Percentiles rank a stretch among this genome's conserved stretches.
Conservation (phyloP, 2,888 invertebrate genomes). For the Drosophila merina region DNA sequence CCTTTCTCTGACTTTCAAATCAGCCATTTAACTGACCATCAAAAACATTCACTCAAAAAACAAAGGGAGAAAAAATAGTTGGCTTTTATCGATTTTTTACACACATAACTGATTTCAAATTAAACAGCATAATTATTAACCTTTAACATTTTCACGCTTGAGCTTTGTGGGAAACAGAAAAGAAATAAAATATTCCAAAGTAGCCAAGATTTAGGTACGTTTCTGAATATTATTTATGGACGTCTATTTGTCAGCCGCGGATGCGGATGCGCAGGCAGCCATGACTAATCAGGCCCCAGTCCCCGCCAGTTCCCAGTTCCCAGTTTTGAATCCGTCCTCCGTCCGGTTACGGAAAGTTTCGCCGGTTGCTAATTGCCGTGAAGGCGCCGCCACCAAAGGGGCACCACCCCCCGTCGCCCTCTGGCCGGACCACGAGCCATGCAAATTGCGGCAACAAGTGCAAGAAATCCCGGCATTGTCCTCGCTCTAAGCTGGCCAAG, state of each 20-base stretch:
- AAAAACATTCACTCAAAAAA: slow-evolving; percentile 30
- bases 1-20: slow-evolving; percentile 30
- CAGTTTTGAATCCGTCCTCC: not conserved
- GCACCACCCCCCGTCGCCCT: slow-evolving; percentile 3
- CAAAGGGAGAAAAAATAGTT: slow-evolving; percentile 6
- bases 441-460: slow-evolving; percentile 77
- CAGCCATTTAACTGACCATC: slow-evolving; percentile 35
- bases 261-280: slow-evolving; percentile 61
- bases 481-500: slow-evolving; percentile 1
- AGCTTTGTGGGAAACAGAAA: slow-evolving; percentile 56
- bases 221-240: slow-evolving; percentile 66
- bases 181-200: slow-evolving; percentile 35
- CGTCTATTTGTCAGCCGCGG: slow-evolving; percentile 64
- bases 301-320: slow-evolving; percentile 46
- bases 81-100: slow-evolving; percentile 43
- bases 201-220: slow-evolving; percentile 13
- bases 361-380: slow-evolving; percentile 73
- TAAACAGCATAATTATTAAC: slow-evolving; percentile 69
- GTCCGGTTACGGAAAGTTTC: slow-evolving; percentile 47
- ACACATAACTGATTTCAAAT: slow-evolving; percentile 22
- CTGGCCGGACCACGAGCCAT: slow-evolving; percentile 29
- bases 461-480: slow-evolving; percentile 41
- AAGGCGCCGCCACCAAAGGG: slow-evolving; percentile 64
- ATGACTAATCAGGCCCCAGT: slow-evolving; percentile 69
- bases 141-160: slow-evolving; percentile 75